Evolutionary conservation across 2,113 vertebrate genomes (phyloP).

Genomic region (Abramis brama): DNA sequence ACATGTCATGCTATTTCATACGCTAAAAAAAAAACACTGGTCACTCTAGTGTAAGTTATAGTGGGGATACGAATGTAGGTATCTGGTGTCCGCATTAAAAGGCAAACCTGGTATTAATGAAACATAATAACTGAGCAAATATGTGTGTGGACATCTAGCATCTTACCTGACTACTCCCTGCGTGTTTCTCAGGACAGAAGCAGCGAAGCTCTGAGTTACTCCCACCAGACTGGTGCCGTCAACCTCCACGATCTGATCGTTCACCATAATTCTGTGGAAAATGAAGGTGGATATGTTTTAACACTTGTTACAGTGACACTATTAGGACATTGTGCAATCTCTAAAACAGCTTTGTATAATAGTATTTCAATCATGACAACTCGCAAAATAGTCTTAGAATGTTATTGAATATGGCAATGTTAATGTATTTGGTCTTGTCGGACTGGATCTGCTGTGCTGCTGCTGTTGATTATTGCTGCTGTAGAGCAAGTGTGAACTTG

Average conservation of each 20-base stretch:
- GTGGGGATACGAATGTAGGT: not conserved
- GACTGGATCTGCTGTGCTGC: no score
- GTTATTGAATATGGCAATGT: no score
- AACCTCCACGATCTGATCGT: conserved; percentile 98
- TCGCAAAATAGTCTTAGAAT: no score
- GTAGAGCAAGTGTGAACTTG: no score
- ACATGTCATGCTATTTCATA: conserved; percentile 23
- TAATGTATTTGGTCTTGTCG: no score
- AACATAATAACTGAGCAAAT: not conserved
- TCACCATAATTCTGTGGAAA: conserved; percentile 89
- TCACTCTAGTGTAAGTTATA: not conserved
- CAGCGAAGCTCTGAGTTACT: conserved; percentile 97
- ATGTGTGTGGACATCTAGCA: not conserved
- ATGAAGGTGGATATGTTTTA: conserved; percentile 30
- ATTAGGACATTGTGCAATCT: not conserved
- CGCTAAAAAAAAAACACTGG: not conserved
- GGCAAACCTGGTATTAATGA: conserved; percentile 24
- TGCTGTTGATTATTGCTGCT: no score
- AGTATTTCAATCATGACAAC: no score
- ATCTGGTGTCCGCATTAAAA: conserved; percentile 2
- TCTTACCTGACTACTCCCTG: conserved; percentile 93
- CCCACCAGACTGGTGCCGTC: conserved; percentile 97
- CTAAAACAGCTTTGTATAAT: not conserved
- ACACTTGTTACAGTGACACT: not conserved
- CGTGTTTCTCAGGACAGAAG: conserved; percentile 96